Percentiles rank a stretch among this genome's conserved stretches.
Evolutionary conservation across 1,140 invertebrate genomes (phyloP).

Genomic region (Trypoxylus dichotomus): DNA sequence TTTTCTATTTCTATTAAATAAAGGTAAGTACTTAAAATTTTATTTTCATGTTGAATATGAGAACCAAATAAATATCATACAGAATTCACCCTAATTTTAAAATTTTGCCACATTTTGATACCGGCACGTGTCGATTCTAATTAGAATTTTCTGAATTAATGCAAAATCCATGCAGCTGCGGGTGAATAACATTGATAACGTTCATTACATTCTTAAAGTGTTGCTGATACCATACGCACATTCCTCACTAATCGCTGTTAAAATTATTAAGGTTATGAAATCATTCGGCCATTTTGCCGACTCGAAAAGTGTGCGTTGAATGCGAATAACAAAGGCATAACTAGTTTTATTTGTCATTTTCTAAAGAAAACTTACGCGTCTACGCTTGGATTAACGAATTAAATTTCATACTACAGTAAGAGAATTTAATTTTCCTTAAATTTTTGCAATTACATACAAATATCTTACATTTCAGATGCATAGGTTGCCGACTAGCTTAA

Average conservation of each 20-base stretch:
- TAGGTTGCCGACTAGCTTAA: constrained; percentile 58
- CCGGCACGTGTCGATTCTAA: background rate
- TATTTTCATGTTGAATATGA: background rate
- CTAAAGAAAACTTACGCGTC: background rate
- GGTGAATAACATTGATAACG: background rate
- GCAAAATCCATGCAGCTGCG: background rate
- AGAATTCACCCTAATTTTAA: background rate
- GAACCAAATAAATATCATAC: background rate
- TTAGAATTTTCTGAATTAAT: background rate
- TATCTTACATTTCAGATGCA: constrained; percentile 58
- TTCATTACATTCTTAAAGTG: background rate
- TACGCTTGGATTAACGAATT: background rate
- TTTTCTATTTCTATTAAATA: background rate
- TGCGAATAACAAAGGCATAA: background rate
- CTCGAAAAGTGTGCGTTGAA: constrained; percentile 18
- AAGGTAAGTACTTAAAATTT: background rate
- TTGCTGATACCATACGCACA: background rate
- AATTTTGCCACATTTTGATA: background rate
- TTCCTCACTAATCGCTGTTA: background rate
- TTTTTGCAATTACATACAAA: background rate
- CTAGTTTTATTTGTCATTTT: constrained; percentile 17
- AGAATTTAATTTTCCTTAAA: background rate
- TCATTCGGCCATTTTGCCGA: constrained; percentile 28
- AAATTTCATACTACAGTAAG: background rate
- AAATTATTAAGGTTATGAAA: constrained; percentile 27